Base-by-base conservation (phyloP, 1,140 invertebrate species). In the Sycobia sp. region DNA sequence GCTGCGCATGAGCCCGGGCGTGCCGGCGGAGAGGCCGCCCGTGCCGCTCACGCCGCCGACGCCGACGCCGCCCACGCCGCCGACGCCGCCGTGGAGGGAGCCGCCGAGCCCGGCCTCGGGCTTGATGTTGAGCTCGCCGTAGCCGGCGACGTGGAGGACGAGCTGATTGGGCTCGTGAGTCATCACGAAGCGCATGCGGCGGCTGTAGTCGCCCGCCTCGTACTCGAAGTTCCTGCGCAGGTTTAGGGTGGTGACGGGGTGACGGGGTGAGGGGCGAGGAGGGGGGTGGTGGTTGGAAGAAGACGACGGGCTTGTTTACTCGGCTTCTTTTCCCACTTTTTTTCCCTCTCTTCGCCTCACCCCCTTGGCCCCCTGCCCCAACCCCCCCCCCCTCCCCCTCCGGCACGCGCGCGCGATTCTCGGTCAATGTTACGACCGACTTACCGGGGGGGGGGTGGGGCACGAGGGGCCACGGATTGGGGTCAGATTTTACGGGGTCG, bases 151-250 rank as follows among this genome's bases (percentile, higher is more conserved):
- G 72, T 93, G 92, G 67, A 92, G 84, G 2, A 94, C 91, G 67
- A 96, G 80, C 76, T 93, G 91, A 76, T 96, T 96, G 7, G 93
- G 91, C 80, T 96, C 94, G 69, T 94, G 91, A 1, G 90, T 88
- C 84, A 94, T 89, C 20, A 91, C 84, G 78, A 96, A 93, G 61
- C 93, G 84, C 23, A 96, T 89, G 66, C 91, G 87, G 54, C 93
- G 85, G 64, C 86, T 90, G 73, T 95, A 96, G 80, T 97, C 94
- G 29, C 90, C 88, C 32, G 90, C 90, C 80, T 97, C 95, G 71
- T 94, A 92, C 75, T 96, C 94, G 71, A 95, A 96, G 80, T 95
- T 95, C 67, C 94, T 85, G 61, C 16, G 68, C n/a, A n/a, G n/a
- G n/a, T 64, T 32, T 32, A 4, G 23, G 22, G 39, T 51, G n/a